Evolutionary conservation across 2,113 vertebrate genomes (phyloP).

Genomic region (Spea bombifrons): DNA sequence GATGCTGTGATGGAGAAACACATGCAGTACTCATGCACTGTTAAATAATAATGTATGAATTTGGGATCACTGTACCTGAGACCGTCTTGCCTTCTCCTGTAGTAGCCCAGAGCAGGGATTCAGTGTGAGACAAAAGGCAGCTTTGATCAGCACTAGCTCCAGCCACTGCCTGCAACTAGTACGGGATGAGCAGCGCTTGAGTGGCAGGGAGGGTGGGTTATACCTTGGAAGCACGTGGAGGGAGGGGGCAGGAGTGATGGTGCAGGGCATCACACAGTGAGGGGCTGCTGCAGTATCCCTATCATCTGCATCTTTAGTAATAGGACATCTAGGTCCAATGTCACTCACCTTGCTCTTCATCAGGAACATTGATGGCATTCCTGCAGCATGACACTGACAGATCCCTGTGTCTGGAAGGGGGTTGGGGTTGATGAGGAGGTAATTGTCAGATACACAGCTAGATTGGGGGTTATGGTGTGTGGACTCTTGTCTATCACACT

Average conservation of each 20-base stretch:
- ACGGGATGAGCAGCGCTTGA: slow-evolving; percentile 31
- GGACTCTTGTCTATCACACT: too few relatives aligned
- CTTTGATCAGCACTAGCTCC: slow-evolving; percentile 28
- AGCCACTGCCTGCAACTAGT: slow-evolving; percentile 27
- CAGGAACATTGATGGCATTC: too few relatives aligned
- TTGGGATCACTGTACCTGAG: background rate
- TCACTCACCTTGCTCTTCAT: too few relatives aligned
- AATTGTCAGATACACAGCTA: too few relatives aligned
- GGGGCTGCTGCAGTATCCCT: slow-evolving; percentile 30
- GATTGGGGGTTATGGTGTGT: too few relatives aligned
- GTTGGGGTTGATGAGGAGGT: too few relatives aligned
- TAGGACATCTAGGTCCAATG: too few relatives aligned
- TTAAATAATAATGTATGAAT: too few relatives aligned
- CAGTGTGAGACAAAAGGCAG: slow-evolving; percentile 23
- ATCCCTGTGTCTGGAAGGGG: too few relatives aligned
- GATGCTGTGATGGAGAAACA: too few relatives aligned
- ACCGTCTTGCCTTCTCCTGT: slow-evolving; percentile 1
- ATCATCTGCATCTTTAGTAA: background rate
- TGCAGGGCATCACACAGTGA: slow-evolving; percentile 8
- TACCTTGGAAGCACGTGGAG: slow-evolving; percentile 36
- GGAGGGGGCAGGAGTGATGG: slow-evolving; percentile 17
- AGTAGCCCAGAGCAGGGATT: slow-evolving; percentile 21
- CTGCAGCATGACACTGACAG: too few relatives aligned
- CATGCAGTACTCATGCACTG: too few relatives aligned
- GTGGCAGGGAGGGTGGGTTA: slow-evolving; percentile 31